Evolutionary conservation across 2,888 invertebrate genomes (phyloP).

Genomic region (Acanthosepion lycidas): DNA sequence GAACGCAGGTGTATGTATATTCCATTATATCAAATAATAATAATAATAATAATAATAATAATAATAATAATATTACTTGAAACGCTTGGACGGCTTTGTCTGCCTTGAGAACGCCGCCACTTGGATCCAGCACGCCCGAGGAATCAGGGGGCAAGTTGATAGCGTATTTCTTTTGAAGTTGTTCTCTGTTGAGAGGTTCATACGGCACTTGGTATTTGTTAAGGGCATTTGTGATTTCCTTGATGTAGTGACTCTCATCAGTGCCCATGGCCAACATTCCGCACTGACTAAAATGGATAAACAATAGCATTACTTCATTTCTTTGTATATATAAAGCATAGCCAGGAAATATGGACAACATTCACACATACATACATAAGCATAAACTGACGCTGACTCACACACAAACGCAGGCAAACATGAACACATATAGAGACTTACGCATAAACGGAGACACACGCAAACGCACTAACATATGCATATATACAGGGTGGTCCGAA

Average conservation of each 20-base stretch:
- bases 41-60: not conserved
- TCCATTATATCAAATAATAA: no score
- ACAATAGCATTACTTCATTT: no score
- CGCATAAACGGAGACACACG: not conserved
- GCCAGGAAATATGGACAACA: not conserved
- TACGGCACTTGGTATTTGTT: not conserved
- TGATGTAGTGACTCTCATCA: not conserved
- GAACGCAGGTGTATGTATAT: no score
- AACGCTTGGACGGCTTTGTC: slow-evolving; percentile 66
- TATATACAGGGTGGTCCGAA: not conserved
- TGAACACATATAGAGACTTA: no score
- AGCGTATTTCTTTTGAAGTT: not conserved
- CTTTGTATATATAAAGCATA: not conserved
- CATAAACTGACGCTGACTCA: not conserved
- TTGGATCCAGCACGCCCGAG: slow-evolving; percentile 62
- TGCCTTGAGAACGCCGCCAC: slow-evolving; percentile 67
- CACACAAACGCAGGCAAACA: not conserved
- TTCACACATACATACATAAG: not conserved
- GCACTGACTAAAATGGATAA: not conserved
- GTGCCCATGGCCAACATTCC: not conserved
- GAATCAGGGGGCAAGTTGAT: slow-evolving; percentile 57
- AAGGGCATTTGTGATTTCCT: not conserved
- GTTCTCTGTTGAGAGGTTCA: not conserved
- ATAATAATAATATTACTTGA: slow-evolving; percentile 62
- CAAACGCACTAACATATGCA: not conserved